Percentiles rank a stretch among this genome's conserved stretches.
phyloP scores from a whole-genome alignment of 2,113 vertebrate genomes.

The Podiceps cristatus region DNA sequence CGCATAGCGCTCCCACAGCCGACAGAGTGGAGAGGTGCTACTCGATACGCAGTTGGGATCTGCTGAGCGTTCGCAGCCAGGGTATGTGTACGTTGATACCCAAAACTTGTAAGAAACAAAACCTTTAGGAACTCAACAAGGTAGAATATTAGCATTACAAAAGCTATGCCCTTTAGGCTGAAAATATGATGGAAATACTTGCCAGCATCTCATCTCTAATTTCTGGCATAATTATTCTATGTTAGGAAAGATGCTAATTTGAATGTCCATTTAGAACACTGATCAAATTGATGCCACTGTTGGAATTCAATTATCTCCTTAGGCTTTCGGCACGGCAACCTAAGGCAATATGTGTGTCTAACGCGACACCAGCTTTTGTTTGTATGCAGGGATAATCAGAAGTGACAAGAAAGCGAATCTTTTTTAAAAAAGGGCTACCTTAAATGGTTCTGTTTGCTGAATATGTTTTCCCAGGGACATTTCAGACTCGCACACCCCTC shows the following conservation, averaged over 20 bases:
- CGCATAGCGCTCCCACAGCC: rapidly evolving
- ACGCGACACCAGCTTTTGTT: not conserved
- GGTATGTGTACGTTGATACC: rapidly evolving
- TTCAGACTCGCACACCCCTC: rapidly evolving
- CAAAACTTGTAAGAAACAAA: not conserved
- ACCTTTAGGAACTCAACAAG: not conserved
- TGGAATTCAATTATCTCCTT: not conserved
- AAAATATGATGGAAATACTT: not conserved
- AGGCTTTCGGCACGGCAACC: not conserved
- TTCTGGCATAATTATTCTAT: not conserved
- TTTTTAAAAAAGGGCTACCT: not conserved
- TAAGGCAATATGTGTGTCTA: not conserved
- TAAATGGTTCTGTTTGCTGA: too few species aligned
- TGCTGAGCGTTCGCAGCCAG: not conserved
- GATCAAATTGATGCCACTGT: not conserved
- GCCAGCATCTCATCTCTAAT: not conserved
- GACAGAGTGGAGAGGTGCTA: rapidly evolving
- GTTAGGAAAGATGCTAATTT: not conserved
- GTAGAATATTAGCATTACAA: not conserved
- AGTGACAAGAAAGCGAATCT: not conserved
- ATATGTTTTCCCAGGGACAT: not conserved
- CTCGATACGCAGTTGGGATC: not conserved
- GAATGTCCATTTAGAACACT: not conserved
- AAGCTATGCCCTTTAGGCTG: not conserved
- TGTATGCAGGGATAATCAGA: not conserved